Evolutionary conservation across 2,888 invertebrate genomes (phyloP).

Genomic region (Mimachlamys varia): DNA sequence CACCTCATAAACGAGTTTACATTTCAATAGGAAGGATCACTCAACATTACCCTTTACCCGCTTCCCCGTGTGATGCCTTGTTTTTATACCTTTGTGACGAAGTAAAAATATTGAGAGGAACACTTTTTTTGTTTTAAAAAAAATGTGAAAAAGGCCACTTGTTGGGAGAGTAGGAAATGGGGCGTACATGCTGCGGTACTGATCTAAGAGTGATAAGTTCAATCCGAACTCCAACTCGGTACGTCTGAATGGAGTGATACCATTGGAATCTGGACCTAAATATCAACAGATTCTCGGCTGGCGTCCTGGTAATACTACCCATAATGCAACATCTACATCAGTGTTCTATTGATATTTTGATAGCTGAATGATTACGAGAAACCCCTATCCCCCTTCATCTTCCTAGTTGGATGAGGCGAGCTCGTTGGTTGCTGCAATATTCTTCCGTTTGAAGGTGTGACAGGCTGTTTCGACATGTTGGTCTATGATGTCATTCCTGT

Average conservation of each 20-base stretch:
- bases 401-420: background rate
- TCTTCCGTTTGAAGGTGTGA: background rate
- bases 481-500: background rate
- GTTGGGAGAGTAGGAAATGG: constrained; percentile 17
- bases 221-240: background rate
- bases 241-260: background rate
- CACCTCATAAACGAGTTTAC: no score
- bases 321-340: constrained; percentile 15
- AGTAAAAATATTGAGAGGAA: background rate
- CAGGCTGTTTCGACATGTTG: background rate
- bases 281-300: constrained; percentile 33
- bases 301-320: background rate
- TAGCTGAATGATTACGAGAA: background rate
- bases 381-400: background rate
- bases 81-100: background rate
- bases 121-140: background rate
- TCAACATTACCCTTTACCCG: no score
- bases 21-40: no score
- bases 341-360: constrained; percentile 27
- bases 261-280: constrained; percentile 16
- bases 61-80: background rate
- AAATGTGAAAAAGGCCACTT: background rate
- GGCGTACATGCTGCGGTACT: background rate
- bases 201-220: background rate
- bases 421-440: background rate